These are phyloP conservation scores for Hydropsyche tenuis DNA, from an alignment of 1,140 invertebrate genomes.

Conservation along the genomic window DNA sequence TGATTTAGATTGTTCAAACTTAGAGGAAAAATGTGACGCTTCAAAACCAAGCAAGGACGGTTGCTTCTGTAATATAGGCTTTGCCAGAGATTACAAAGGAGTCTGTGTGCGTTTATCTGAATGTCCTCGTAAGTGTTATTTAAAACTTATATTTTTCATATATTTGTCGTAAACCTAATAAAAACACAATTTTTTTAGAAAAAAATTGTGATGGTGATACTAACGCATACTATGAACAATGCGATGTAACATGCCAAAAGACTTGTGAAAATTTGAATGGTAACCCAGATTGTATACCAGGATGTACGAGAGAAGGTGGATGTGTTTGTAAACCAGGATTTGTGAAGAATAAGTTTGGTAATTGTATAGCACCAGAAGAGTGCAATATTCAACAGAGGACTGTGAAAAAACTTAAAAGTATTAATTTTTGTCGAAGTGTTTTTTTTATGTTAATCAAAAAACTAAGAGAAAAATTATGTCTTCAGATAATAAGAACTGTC, in stretches of 20 bases:
- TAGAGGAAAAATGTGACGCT: neutral
- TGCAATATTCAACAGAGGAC: constrained; percentile 13
- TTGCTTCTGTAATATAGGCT: constrained; percentile 16
- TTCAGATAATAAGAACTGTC: neutral
- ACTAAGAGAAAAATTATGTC: too few relatives aligned
- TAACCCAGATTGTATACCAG: constrained; percentile 42
- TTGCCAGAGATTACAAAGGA: constrained; percentile 21
- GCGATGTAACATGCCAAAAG: neutral
- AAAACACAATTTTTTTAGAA: constrained; percentile 1
- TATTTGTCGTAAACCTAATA: neutral
- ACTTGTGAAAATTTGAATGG: constrained; percentile 52
- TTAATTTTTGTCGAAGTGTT: neutral
- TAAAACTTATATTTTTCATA: neutral
- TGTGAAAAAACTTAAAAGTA: neutral
- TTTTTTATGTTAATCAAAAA: constrained; percentile 8
- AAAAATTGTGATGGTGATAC: neutral
- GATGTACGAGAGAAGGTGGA: neutral
- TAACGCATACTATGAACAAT: neutral
- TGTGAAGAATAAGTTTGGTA: neutral
- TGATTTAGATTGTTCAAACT: neutral
- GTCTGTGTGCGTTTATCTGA: neutral
- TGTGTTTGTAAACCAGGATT: constrained; percentile 25
- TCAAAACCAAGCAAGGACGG: neutral
- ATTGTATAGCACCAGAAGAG: neutral
- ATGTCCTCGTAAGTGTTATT: constrained; percentile 17